These are phyloP conservation scores for Dryocosmus kuriphilus DNA, from an alignment of 2,888 invertebrate genomes.

Conservation along the genomic window DNA sequence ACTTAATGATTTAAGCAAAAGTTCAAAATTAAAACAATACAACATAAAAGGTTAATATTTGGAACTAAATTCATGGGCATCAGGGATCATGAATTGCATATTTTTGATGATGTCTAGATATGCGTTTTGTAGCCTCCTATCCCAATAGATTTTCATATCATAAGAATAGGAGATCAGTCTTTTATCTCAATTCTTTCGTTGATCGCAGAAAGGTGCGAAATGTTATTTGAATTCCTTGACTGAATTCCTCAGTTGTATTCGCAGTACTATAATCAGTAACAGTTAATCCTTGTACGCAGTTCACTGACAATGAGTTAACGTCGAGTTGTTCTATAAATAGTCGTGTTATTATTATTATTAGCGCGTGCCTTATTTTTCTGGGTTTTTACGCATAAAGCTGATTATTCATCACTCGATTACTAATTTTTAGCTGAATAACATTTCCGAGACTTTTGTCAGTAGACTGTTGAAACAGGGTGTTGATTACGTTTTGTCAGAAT, in stretches of 20 bases:
- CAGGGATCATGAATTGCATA: no score
- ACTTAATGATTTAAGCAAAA: no score
- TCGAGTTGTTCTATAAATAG: background rate
- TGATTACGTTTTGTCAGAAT: constrained; percentile 21
- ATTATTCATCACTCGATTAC: constrained; percentile 7
- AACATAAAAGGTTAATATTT: no score
- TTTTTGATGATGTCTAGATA: no score
- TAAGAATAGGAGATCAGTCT: no score
- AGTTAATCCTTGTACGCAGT: background rate
- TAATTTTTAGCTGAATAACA: background rate
- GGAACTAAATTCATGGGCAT: no score
- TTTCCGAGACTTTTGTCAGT: background rate
- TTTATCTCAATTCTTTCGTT: no score
- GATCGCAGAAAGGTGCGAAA: no score
- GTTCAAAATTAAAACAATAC: no score
- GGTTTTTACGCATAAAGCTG: background rate
- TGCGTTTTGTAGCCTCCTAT: no score
- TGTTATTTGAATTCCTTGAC: no score
- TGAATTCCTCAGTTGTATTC: background rate
- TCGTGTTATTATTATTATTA: background rate
- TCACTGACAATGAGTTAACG: background rate
- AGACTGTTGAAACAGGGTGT: constrained; percentile 11
- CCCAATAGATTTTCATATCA: no score
- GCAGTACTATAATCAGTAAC: background rate
- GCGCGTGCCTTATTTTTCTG: background rate